phyloP scores from a whole-genome alignment of 2,888 invertebrate genomes.

The Drosophila histrio region DNA sequence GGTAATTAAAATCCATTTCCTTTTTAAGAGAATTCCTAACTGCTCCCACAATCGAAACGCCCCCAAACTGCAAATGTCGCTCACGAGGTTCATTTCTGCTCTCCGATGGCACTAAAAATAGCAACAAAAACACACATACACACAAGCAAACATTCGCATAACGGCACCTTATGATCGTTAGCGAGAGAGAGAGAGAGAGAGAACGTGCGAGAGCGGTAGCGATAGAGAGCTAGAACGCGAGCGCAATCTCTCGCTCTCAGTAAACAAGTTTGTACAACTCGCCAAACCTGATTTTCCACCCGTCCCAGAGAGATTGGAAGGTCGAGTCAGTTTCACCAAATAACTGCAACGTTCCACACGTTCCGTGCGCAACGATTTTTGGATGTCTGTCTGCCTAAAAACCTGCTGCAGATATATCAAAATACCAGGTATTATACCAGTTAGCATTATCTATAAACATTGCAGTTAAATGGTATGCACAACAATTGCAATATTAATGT shows the following conservation, averaged over 20 bases:
- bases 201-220: slow-evolving; percentile 9
- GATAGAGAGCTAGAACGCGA: slow-evolving; percentile 8
- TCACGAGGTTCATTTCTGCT: slow-evolving; percentile 13
- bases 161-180: slow-evolving; percentile 23
- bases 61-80: slow-evolving; percentile 1
- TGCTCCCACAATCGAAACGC: slow-evolving; percentile 12
- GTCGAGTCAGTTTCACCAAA: slow-evolving; percentile 45
- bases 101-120: slow-evolving; percentile 44
- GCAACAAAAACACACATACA: slow-evolving; percentile 15
- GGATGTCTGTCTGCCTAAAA: slow-evolving; percentile 68
- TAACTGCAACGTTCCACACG: slow-evolving; percentile 50
- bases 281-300: slow-evolving; percentile 64
- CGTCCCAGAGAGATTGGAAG: slow-evolving; percentile 45
- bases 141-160: not conserved
- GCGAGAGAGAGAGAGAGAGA: not conserved
- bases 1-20: slow-evolving; percentile 28
- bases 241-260: slow-evolving; percentile 44
- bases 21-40: slow-evolving; percentile 25
- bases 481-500: not conserved
- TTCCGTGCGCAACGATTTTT: slow-evolving; percentile 32
- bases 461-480: not conserved
- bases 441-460: slow-evolving; percentile 4
- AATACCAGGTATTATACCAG: slow-evolving; percentile 16
- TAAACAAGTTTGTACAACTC: slow-evolving; percentile 56
- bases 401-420: slow-evolving; percentile 64